A percentile compares a stretch with the other conserved stretches of the same genome.
phyloP scores from a whole-genome alignment of 2,888 invertebrate genomes.

The Rugalucina vietnamica region DNA sequence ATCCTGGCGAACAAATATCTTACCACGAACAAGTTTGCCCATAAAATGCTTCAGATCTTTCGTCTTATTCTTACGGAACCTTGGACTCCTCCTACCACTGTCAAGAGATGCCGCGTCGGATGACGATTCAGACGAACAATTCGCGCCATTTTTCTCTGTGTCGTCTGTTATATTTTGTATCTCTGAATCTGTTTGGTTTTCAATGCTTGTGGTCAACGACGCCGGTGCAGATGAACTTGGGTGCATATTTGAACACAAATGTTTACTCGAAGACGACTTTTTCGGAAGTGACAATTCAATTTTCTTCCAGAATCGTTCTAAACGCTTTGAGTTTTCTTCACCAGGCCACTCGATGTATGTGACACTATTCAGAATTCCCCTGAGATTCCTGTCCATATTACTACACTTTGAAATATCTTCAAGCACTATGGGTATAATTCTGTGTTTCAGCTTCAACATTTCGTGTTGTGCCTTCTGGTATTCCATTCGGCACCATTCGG shows the following conservation, averaged over 20 bases:
- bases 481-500: conserved; percentile 77
- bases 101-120: background rate
- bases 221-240: conserved; percentile 2
- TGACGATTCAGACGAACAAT: background rate
- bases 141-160: background rate
- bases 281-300: conserved; percentile 70
- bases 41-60: conserved; percentile 58
- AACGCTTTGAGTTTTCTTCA: conserved; percentile 52
- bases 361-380: conserved; percentile 69
- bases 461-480: conserved; percentile 78
- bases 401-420: conserved; percentile 63
- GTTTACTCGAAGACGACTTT: conserved; percentile 40
- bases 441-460: conserved; percentile 76
- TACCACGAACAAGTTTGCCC: conserved; percentile 49
- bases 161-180: background rate
- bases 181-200: background rate
- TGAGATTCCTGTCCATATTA: conserved; percentile 67
- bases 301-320: conserved; percentile 71
- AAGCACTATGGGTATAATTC: conserved; percentile 74
- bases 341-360: conserved; percentile 74
- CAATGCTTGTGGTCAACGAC: background rate
- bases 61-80: conserved; percentile 25
- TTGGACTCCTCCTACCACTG: conserved; percentile 19
- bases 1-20: conserved; percentile 54
- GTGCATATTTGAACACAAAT: conserved; percentile 8